Evolutionary conservation across 2,113 vertebrate genomes (phyloP).

Genomic region (Acinonyx jubatus): DNA sequence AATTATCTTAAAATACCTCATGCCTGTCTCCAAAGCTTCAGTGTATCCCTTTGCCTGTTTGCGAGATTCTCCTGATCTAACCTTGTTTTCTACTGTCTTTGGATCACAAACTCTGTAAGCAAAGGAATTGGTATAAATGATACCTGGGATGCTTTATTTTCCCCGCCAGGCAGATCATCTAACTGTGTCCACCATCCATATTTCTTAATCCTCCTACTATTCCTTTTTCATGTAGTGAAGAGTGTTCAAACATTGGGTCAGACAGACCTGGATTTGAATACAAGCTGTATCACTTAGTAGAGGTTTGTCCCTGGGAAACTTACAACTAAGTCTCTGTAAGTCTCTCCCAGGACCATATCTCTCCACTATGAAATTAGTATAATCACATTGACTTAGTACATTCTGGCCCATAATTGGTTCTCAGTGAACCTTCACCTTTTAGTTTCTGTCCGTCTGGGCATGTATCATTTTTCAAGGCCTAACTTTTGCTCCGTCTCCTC

Average conservation of each 20-base stretch:
- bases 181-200: not conserved
- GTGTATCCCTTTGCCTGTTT: not conserved
- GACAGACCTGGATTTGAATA: conserved; percentile 4
- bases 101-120: not conserved
- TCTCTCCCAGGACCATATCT: conserved; percentile 5
- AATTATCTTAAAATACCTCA: not conserved
- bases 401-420: not conserved
- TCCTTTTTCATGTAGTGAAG: not conserved
- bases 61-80: not conserved
- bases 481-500: conserved; percentile 7
- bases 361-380: conserved; percentile 21
- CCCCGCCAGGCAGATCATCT: not conserved
- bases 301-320: not conserved
- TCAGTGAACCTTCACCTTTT: conserved; percentile 35
- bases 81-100: not conserved
- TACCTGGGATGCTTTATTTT: not conserved
- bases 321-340: conserved; percentile 4
- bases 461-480: conserved; percentile 19
- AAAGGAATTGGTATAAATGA: not conserved
- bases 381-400: not conserved
- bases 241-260: not conserved
- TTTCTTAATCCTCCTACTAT: not conserved
- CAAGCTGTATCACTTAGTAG: not conserved
- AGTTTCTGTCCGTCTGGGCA: conserved; percentile 28
- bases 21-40: not conserved